phyloP scores from a whole-genome alignment of 2,113 vertebrate genomes.

The Callithrix jacchus region DNA sequence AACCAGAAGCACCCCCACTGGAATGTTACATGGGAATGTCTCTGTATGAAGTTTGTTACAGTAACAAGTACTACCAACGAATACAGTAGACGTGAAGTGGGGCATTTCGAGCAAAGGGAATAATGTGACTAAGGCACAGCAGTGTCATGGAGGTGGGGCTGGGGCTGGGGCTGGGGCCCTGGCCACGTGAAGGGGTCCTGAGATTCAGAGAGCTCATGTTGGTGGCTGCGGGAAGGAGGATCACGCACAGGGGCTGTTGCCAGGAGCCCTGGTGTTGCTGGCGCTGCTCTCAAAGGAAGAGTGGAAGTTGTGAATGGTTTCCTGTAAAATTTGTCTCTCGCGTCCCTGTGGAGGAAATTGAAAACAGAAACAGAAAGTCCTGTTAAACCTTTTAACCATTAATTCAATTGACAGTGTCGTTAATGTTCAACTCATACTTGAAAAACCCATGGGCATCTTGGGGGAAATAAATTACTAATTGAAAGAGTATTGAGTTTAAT shows the following conservation, averaged over 20 bases:
- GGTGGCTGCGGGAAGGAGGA: background rate
- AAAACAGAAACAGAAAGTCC: slow-evolving; percentile 65
- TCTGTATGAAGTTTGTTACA: background rate
- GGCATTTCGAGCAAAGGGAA: background rate
- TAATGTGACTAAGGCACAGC: background rate
- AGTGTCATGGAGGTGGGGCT: background rate
- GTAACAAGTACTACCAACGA: background rate
- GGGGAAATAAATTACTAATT: slow-evolving; percentile 39
- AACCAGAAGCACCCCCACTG: background rate
- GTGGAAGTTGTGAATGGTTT: slow-evolving; percentile 99
- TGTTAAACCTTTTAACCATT: slow-evolving; percentile 59
- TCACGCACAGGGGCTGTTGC: slow-evolving; percentile 90
- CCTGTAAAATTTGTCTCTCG: slow-evolving; percentile 97
- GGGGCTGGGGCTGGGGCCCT: background rate
- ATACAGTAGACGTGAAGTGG: background rate
- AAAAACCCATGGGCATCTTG: background rate
- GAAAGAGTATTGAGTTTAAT: slow-evolving; percentile 12
- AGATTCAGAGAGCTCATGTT: background rate
- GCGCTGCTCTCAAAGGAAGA: slow-evolving; percentile 98
- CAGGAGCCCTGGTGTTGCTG: slow-evolving; percentile 92
- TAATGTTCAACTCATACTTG: background rate
- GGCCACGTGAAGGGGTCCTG: background rate
- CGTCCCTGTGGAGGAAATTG: slow-evolving; percentile 87
- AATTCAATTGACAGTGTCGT: background rate
- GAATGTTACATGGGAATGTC: background rate